Conservation (phyloP, 1,140 invertebrate genomes). For the Phymastichus coffea region DNA sequence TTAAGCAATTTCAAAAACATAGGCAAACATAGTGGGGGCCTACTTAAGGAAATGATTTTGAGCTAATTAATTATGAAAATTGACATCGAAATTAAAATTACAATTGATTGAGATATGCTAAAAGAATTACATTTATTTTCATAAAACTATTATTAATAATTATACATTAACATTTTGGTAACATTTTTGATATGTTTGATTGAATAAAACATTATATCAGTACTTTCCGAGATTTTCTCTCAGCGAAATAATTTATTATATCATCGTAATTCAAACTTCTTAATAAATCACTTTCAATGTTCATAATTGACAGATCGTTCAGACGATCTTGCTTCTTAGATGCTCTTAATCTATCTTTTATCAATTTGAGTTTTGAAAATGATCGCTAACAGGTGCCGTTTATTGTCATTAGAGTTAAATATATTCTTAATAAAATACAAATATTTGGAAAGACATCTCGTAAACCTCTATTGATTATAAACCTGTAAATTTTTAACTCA, state of each 20-base stretch:
- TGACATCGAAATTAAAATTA: no score
- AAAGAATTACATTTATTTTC: no score
- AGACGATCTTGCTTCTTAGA: constrained; percentile 34
- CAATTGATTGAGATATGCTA: no score
- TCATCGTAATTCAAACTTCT: constrained; percentile 13
- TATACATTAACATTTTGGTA: constrained; percentile 25
- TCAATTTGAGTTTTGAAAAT: constrained; percentile 40
- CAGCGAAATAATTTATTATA: constrained; percentile 27
- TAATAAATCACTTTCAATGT: constrained; percentile 26
- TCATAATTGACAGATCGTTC: constrained; percentile 29
- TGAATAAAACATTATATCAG: constrained; percentile 14
- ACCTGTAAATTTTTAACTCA: constrained; percentile 15
- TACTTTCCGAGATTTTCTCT: constrained; percentile 24
- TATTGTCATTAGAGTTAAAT: background rate
- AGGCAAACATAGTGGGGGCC: no score
- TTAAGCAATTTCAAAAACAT: no score
- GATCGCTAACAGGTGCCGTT: constrained; percentile 25
- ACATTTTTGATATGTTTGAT: no score
- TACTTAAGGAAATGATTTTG: no score
- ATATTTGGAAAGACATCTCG: constrained; percentile 15
- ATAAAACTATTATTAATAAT: no score
- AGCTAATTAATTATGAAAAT: no score
- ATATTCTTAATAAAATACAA: background rate
- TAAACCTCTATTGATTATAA: constrained; percentile 19
- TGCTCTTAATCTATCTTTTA: constrained; percentile 36